These are phyloP conservation scores for Meda fulgida DNA, from an alignment of 2,797 vertebrate genomes.

Conservation along the genomic window DNA sequence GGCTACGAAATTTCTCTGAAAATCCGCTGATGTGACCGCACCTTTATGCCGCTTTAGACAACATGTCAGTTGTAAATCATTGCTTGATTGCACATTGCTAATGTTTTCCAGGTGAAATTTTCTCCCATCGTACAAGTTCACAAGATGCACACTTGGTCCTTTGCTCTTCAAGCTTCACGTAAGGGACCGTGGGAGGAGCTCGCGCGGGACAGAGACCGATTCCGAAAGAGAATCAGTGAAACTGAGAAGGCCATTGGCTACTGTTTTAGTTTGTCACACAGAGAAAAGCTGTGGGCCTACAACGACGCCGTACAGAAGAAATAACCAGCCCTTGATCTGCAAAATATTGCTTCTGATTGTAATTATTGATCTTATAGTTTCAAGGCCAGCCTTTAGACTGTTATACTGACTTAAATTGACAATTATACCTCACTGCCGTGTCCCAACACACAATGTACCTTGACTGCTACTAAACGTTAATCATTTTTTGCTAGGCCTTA, in stretches of 20 bases:
- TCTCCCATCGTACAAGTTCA: slow-evolving; percentile 78
- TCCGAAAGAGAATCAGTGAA: slow-evolving; percentile 73
- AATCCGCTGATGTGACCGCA: not conserved
- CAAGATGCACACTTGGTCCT: slow-evolving; percentile 78
- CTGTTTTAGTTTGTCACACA: slow-evolving; percentile 72
- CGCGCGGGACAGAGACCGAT: slow-evolving; percentile 78
- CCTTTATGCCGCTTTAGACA: not conserved
- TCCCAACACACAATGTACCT: slow-evolving; percentile 54
- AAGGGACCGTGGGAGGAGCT: slow-evolving; percentile 81
- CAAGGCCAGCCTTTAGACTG: slow-evolving; percentile 1
- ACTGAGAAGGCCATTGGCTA: slow-evolving; percentile 70
- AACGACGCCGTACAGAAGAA: slow-evolving; percentile 54
- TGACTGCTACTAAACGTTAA: slow-evolving; percentile 60
- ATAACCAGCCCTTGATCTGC: slow-evolving; percentile 6
- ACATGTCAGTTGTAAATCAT: not conserved
- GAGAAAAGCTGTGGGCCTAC: slow-evolving; percentile 66
- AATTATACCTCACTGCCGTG: slow-evolving; percentile 37
- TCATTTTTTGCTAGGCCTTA: slow-evolving; percentile 70
- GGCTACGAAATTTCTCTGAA: too few relatives aligned
- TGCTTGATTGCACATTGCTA: not conserved
- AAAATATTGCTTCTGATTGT: slow-evolving; percentile 20
- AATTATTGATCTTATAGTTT: slow-evolving; percentile 3
- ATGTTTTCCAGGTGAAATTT: slow-evolving; percentile 74
- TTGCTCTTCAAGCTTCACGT: slow-evolving; percentile 76
- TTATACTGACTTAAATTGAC: slow-evolving; percentile 24